phyloP scores from a whole-genome alignment of 37 sponge, comb jelly and placozoan genomes.

The Tethya wilhelma region DNA sequence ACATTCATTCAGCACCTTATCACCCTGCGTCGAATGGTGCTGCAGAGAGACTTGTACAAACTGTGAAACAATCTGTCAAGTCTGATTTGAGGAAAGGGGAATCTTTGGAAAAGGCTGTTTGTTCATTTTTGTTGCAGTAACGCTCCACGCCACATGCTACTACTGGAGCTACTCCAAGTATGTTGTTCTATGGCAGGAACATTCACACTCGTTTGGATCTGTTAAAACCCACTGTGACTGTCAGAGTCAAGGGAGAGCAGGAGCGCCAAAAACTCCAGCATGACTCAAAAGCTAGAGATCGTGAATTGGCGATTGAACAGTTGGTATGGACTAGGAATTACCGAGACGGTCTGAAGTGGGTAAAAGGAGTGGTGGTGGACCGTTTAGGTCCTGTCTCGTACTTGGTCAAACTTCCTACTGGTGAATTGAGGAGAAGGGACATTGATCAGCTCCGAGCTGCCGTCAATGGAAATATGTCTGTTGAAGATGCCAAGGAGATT shows the following conservation, averaged over 20 bases:
- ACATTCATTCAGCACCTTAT: constrained; percentile 28
- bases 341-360: constrained; percentile 9
- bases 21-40: constrained; percentile 21
- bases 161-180: constrained; percentile 9
- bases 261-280: not conserved
- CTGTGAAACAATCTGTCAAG: constrained; percentile 8
- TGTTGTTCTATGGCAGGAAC: constrained; percentile 1
- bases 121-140: constrained; percentile 1
- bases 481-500: no score
- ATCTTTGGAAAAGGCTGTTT: not conserved
- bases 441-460: constrained; percentile 19
- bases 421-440: constrained; percentile 10
- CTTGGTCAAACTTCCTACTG: not conserved
- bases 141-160: constrained; percentile 5
- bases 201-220: constrained; percentile 11
- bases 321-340: not conserved
- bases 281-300: no score
- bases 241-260: not conserved
- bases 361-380: not conserved
- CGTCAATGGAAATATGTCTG: no score
- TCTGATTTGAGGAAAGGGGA: not conserved
- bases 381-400: constrained; percentile 11
- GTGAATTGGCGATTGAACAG: not conserved
- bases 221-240: constrained; percentile 1
- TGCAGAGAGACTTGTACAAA: constrained; percentile 31